Base-by-base conservation (phyloP, 2,113 vertebrate species). In the Myodes glareolus region DNA sequence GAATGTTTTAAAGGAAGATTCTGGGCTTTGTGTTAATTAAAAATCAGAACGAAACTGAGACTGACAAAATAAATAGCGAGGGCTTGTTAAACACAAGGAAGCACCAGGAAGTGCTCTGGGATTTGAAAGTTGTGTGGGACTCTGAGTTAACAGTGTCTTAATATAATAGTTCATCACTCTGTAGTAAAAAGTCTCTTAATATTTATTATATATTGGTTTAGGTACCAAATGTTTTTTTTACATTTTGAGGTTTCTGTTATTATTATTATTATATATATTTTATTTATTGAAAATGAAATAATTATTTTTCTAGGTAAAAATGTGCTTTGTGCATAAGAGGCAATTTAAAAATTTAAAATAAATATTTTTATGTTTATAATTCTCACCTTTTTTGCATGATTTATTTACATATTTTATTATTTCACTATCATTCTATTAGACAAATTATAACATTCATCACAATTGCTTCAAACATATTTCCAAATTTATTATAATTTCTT, bases 1-100 rank as follows among this genome's bases (percentile, higher is more conserved):
- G 42, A 88, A 63, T 78, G 45, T 65, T 97, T 89, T 92, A 97
- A 90, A 94, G 65, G 67, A 94, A 91, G 72, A 65, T 65, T 93
- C 68, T 68, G 47, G 23, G 14, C 45, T 97, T 94, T 61, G 36
- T 92, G 88, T 95, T 97, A 97, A 97, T 98, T 98, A 98, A 97
- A 98, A 94, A 78, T 80, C 58, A 75, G 65, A 86, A 94, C 45
- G 91, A 94, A 86, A 72, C 33, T 94, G 31, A 94, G 61, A 39
- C 33, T 88, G 36, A 96, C 61, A 92, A 90, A 96, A 97, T 61
- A 96, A 94, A 97, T 72, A 90, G 55, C 76, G 73, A 52, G 76
- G 91, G 39, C 21, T 91, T 97, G 81, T 82, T 73, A 78, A 86
- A 17, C 33, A 96, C 47, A 75, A 16, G 3, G 17, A 88, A 91